Evolutionary conservation across 2,888 invertebrate species (phyloP), one percentile per base, ranked within the genome.

Genomic region (Polydrusus cervinus): DNA sequence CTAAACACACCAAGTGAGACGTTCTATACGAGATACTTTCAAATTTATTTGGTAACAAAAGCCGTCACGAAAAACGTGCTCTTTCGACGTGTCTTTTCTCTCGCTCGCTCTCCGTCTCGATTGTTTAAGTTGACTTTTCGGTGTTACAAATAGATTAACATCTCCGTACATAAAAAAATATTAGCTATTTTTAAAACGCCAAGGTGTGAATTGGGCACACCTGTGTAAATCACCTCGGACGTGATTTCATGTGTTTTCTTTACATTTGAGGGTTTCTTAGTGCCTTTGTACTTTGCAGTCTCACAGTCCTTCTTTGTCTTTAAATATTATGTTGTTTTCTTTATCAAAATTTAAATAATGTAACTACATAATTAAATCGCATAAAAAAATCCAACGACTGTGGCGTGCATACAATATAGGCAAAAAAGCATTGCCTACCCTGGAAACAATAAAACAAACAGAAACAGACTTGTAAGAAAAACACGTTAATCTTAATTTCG

Each of bases 21-120:
- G 0, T 34, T 16, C 69, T 74, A 25, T 64, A 70, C 14, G 14
- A 47, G 57, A 60, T 16, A 74, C 74, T 74, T 74, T 74, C 74
- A 74, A 74, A 74, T 74, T 64, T 74, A 70, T 74, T 74, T 70
- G 74, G 70, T 70, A 74, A 74, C 70, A 55, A 69, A 47, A 57
- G 60, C 70, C 60, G 66, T 65, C 74, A 74, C 74, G 74, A 70
- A 70, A 55, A 66, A 74, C 74, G 74, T 74, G 74, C 65, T 70
- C 65, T 74, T 74, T 74, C 70, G 51, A 47, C 9, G 20, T 38
- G 47, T 10, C n/a, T 40, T 71, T 55, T 71, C 71, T 65, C 65
- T 71, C 45, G 40, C 60, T 47, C 18, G n/a, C 57, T 68, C 43
- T 38, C 3, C 64, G 64, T 13, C 38, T 43, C 57, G 25, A 72